These are phyloP conservation scores for Lasius fuliginosus DNA, from an alignment of 2,888 invertebrate species.

Conservation along the genomic window DNA sequence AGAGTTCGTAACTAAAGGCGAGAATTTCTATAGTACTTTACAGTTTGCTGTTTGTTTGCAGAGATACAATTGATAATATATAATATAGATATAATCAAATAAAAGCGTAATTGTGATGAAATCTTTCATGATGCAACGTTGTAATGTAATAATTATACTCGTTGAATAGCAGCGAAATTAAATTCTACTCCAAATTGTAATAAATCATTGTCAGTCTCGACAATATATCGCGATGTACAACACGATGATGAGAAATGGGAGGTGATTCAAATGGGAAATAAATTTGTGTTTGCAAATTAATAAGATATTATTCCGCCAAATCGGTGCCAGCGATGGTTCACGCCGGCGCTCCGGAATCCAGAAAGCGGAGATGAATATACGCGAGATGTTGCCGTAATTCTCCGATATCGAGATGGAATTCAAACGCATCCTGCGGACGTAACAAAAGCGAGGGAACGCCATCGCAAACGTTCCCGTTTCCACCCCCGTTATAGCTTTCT, in stretches of 20 bases:
- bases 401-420: slow-evolving; percentile 36
- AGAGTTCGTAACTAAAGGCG: neutral
- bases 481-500: slow-evolving; percentile 23
- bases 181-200: slow-evolving; percentile 24
- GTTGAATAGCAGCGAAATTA: slow-evolving; percentile 6
- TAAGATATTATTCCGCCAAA: slow-evolving; percentile 30
- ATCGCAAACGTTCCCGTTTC: slow-evolving; percentile 19
- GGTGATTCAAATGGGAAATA: slow-evolving; percentile 26
- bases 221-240: slow-evolving; percentile 1
- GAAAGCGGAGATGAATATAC: slow-evolving; percentile 32
- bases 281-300: slow-evolving; percentile 34
- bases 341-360: neutral
- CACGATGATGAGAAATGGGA: neutral
- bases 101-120: slow-evolving; percentile 18
- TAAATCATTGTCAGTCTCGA: slow-evolving; percentile 20
- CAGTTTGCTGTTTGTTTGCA: slow-evolving; percentile 22
- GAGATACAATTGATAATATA: slow-evolving; percentile 6
- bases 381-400: slow-evolving; percentile 45
- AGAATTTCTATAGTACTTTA: slow-evolving; percentile 32
- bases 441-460: slow-evolving; percentile 49
- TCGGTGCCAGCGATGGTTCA: neutral
- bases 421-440: slow-evolving; percentile 21
- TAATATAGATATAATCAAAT: neutral
- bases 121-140: neutral
- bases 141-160: slow-evolving; percentile 11